A percentile compares a stretch with the other conserved stretches of the same genome.
phyloP scores from a whole-genome alignment of 2,888 invertebrate genomes.

The Galeruca laticollis region DNA sequence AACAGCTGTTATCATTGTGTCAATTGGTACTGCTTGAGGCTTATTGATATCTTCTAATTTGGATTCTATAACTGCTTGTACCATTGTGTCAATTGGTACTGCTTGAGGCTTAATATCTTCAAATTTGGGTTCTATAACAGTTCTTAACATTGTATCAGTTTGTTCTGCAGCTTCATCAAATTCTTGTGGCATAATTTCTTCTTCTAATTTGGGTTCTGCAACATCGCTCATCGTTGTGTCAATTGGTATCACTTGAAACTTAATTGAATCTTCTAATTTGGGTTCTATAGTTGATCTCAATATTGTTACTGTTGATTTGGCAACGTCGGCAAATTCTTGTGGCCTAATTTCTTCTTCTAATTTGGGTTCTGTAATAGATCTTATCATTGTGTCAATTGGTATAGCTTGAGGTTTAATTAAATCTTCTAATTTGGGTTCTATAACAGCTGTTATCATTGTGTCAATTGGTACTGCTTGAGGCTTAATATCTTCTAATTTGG shows the following conservation, averaged over 20 bases:
- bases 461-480: neutral
- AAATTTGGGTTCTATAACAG: neutral
- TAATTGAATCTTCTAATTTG: neutral
- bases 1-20: neutral
- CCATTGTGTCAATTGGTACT: neutral
- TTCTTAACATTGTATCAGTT: neutral
- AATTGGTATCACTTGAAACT: too few species aligned
- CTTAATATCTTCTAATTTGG: neutral
- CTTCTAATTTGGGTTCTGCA: too few species aligned
- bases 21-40: neutral
- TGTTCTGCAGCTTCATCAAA: neutral
- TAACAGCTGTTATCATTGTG: neutral
- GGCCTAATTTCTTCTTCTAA: too few species aligned
- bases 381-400: too few species aligned
- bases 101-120: neutral
- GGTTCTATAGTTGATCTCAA: too few species aligned
- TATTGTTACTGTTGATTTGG: too few species aligned
- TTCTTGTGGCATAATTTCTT: neutral
- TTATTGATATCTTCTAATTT: neutral
- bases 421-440: neutral
- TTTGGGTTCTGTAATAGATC: too few species aligned
- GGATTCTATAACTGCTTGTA: neutral
- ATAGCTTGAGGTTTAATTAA: too few species aligned
- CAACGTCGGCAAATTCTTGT: neutral
- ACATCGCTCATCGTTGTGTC: too few species aligned